These are phyloP conservation scores for Coregonus ussuriensis DNA, from an alignment of 2,797 vertebrate species.

Conservation along the genomic window DNA sequence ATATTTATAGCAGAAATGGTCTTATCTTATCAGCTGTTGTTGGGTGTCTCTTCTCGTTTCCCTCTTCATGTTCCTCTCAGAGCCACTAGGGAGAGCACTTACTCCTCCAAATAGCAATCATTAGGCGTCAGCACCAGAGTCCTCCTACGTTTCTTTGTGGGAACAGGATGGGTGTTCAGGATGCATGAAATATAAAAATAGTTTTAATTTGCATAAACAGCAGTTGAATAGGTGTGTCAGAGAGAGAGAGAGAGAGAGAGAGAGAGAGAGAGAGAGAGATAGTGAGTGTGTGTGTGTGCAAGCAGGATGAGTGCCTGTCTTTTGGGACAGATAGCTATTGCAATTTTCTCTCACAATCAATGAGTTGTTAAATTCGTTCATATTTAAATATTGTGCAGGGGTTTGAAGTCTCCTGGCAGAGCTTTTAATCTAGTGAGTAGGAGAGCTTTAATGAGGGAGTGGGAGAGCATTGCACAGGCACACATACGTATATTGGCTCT, in stretches of 20 bases:
- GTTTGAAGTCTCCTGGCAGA: not conserved
- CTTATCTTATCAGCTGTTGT: not conserved
- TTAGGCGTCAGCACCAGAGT: not conserved
- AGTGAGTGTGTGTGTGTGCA: not conserved
- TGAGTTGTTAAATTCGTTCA: not conserved
- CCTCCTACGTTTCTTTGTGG: not conserved
- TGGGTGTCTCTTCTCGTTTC: not conserved
- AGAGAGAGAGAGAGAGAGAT: too few relatives aligned
- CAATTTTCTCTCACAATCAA: constrained; percentile 34
- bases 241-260: too few relatives aligned
- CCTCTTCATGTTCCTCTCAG: not conserved
- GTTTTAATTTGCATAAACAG: not conserved
- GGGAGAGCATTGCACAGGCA: not conserved
- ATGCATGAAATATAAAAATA: not conserved
- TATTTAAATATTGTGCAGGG: constrained; percentile 28
- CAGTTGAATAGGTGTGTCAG: not conserved
- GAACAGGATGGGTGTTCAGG: not conserved
- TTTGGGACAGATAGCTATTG: not conserved
- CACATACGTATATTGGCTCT: not conserved
- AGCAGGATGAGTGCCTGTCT: not conserved
- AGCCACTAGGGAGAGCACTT: constrained; percentile 1
- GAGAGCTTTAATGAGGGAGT: not conserved
- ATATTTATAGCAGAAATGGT: not conserved
- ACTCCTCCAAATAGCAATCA: not conserved
- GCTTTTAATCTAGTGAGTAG: constrained; percentile 28